phyloP scores from a whole-genome alignment of 2,113 vertebrate genomes.

The Microcebus lehilahytsara region DNA sequence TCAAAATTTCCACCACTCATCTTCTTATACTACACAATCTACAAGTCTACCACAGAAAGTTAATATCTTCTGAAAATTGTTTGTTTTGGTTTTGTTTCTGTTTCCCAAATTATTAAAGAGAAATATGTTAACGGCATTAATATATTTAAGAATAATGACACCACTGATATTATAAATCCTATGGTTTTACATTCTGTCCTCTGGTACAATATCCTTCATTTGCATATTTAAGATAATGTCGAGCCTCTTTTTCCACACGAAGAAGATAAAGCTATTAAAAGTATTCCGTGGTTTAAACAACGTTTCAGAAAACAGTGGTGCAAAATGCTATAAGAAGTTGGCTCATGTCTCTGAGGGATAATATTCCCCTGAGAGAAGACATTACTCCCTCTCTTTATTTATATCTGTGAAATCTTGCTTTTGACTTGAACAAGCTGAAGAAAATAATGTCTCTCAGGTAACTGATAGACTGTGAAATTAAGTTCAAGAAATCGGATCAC shows the following conservation, averaged over 20 bases:
- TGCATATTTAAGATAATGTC: not conserved
- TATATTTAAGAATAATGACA: not conserved
- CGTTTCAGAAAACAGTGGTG: not conserved
- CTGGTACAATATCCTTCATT: not conserved
- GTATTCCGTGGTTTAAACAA: not conserved
- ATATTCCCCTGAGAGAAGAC: not conserved
- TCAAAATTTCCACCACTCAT: not conserved
- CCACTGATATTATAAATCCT: not conserved
- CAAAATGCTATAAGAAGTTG: not conserved
- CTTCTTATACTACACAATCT: not conserved
- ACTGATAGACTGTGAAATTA: conserved; percentile 57
- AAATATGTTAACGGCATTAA: not conserved
- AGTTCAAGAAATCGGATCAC: conserved; percentile 34
- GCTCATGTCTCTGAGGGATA: not conserved
- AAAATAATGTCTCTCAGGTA: conserved; percentile 30
- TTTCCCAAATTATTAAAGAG: not conserved
- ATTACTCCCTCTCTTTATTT: not conserved
- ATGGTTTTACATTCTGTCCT: not conserved
- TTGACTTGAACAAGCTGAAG: conserved; percentile 35
- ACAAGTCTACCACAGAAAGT: not conserved
- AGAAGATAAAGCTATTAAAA: conserved; percentile 18
- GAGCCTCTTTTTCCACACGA: not conserved
- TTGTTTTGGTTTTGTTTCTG: not conserved
- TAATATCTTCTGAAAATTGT: not conserved
- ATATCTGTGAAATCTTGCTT: conserved; percentile 46